These are phyloP conservation scores for Dolichoris vasculosae DNA, from an alignment of 1,140 invertebrate species.

Conservation along the genomic window DNA sequence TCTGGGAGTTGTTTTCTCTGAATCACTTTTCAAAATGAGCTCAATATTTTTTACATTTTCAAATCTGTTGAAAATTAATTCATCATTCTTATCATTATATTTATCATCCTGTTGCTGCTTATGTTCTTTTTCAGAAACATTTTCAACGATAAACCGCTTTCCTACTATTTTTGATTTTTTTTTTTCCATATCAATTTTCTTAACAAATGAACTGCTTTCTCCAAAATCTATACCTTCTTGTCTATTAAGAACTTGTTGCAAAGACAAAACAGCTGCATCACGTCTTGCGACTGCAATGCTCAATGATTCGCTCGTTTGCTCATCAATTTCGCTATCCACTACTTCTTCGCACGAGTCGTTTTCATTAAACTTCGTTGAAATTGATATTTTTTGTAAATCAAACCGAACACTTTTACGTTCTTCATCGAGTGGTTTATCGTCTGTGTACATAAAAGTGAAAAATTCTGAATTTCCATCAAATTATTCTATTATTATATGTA, in stretches of 20 bases:
- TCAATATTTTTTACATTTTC: slow-evolving; percentile 69
- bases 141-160: slow-evolving; percentile 68
- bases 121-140: slow-evolving; percentile 70
- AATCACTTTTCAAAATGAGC: slow-evolving; percentile 64
- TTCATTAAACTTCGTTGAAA: slow-evolving; percentile 66
- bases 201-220: slow-evolving; percentile 2
- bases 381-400: slow-evolving; percentile 74
- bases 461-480: slow-evolving; percentile 1
- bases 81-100: slow-evolving; percentile 58
- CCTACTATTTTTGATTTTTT: slow-evolving; percentile 64
- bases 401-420: slow-evolving; percentile 84
- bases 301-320: slow-evolving; percentile 64
- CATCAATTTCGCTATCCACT: slow-evolving; percentile 28
- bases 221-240: slow-evolving; percentile 26
- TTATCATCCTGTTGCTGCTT: slow-evolving; percentile 63
- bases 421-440: slow-evolving; percentile 77
- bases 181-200: slow-evolving; percentile 40
- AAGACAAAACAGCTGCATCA: slow-evolving; percentile 25
- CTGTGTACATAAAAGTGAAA: slow-evolving; percentile 57
- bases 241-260: slow-evolving; percentile 39
- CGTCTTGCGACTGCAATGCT: slow-evolving; percentile 35
- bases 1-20: slow-evolving; percentile 58
- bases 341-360: slow-evolving; percentile 77
- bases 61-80: slow-evolving; percentile 61
- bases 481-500: neutral